Evolutionary conservation across 2,888 invertebrate species (phyloP).

Genomic region (Drosophila bunnanda): DNA sequence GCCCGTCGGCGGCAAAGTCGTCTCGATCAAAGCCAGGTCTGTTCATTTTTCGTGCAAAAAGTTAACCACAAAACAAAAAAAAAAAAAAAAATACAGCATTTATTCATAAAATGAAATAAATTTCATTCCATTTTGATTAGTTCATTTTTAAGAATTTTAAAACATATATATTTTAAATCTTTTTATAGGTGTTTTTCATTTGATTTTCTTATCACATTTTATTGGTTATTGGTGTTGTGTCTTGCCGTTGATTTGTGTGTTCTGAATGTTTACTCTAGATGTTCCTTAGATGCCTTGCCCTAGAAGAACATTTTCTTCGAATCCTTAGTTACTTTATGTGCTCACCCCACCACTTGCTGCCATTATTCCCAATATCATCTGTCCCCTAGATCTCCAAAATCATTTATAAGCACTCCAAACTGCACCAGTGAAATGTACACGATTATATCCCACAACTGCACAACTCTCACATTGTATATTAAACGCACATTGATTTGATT

Average conservation of each 20-base stretch:
- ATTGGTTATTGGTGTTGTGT: slow-evolving; percentile 55
- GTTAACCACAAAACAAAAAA: slow-evolving; percentile 30
- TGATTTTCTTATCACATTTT: slow-evolving; percentile 1
- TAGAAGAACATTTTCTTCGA: slow-evolving; percentile 4
- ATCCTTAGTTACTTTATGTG: slow-evolving; percentile 10
- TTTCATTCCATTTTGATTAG: slow-evolving; percentile 64
- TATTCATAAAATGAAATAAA: slow-evolving; percentile 44
- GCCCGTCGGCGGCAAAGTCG: slow-evolving; percentile 98
- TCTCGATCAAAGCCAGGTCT: slow-evolving; percentile 99
- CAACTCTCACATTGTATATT: slow-evolving; percentile 36
- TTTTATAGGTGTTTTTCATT: slow-evolving; percentile 27
- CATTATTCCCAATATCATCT: slow-evolving; percentile 8
- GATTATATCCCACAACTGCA: slow-evolving; percentile 24
- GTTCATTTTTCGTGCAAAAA: slow-evolving; percentile 84
- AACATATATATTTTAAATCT: slow-evolving; percentile 12
- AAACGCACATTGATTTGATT: slow-evolving; percentile 18
- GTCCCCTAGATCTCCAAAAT: slow-evolving; percentile 21
- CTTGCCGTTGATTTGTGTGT: slow-evolving; percentile 32
- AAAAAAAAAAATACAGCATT: slow-evolving; percentile 20
- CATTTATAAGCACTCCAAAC: slow-evolving; percentile 31
- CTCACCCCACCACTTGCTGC: slow-evolving; percentile 1
- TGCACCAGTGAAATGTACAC: slow-evolving; percentile 38
- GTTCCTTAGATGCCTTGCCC: slow-evolving; percentile 18
- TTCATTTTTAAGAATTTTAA: slow-evolving; percentile 48
- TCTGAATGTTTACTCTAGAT: slow-evolving; percentile 50